phyloP scores from a whole-genome alignment of 2,113 vertebrate genomes.

The Lepus europaeus region DNA sequence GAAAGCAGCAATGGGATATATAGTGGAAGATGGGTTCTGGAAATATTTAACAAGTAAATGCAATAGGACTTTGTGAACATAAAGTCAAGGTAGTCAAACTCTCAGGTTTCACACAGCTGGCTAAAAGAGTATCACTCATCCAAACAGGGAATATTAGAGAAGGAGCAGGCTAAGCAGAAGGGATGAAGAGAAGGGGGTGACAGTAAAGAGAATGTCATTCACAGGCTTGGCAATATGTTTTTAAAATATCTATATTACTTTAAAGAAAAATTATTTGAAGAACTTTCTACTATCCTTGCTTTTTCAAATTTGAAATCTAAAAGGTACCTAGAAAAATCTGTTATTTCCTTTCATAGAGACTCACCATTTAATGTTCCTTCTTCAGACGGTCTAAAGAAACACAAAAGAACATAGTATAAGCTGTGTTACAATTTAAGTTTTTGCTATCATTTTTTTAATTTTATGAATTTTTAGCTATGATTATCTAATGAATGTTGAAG shows the following conservation, averaged over 20 bases:
- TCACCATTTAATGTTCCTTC: constrained; percentile 91
- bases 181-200: neutral
- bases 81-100: neutral
- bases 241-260: neutral
- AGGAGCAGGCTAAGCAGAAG: neutral
- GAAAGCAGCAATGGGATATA: neutral
- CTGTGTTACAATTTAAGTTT: constrained; percentile 38
- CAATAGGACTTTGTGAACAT: neutral
- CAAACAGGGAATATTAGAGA: neutral
- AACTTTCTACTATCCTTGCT: neutral
- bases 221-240: neutral
- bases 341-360: constrained; percentile 63
- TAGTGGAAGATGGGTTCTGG: neutral
- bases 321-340: constrained; percentile 41
- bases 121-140: neutral
- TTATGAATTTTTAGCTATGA: constrained; percentile 9
- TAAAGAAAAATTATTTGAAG: neutral
- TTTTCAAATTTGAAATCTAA: constrained; percentile 61
- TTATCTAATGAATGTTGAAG: constrained; percentile 30
- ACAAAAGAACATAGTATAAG: constrained; percentile 59
- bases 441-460: constrained; percentile 52
- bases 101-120: neutral
- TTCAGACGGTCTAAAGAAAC: constrained; percentile 86
- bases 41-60: constrained; percentile 12
- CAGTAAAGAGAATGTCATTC: constrained; percentile 4